phyloP scores from a whole-genome alignment of 2,797 vertebrate species.

The Acridotheres tristis region DNA sequence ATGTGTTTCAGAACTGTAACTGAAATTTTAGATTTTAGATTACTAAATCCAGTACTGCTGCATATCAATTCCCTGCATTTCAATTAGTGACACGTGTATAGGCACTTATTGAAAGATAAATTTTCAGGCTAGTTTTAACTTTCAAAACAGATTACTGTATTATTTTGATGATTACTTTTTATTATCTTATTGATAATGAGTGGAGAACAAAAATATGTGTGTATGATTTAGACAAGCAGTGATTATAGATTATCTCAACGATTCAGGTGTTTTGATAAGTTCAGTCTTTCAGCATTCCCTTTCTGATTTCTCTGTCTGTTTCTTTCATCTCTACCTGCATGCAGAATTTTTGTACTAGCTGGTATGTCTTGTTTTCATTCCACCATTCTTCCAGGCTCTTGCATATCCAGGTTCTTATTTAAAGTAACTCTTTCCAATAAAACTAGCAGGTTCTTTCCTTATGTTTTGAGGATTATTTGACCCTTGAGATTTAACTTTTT shows the following conservation, averaged over 20 bases:
- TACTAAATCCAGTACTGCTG: background rate
- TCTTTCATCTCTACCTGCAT: background rate
- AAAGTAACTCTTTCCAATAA: background rate
- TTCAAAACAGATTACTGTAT: background rate
- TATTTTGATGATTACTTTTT: background rate
- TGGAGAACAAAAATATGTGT: background rate
- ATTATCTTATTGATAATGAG: background rate
- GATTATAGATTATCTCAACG: background rate
- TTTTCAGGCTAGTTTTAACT: background rate
- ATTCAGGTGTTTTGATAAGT: background rate
- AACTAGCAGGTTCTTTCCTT: background rate
- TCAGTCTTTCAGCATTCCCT: background rate
- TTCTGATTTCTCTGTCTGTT: background rate
- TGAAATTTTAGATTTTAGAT: background rate
- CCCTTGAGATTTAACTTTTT: background rate
- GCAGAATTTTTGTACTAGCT: background rate
- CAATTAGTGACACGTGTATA: fast-evolving
- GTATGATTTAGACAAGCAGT: background rate
- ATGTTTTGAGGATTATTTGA: background rate
- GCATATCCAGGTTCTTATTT: background rate
- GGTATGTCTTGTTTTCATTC: background rate
- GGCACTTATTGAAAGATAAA: background rate
- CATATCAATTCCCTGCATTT: background rate
- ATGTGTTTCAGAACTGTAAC: background rate
- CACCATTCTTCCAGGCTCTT: background rate